Evolutionary conservation across 2,888 invertebrate species (phyloP), one percentile per base, ranked within the genome.

Genomic region (Ennomos fuscantarius): DNA sequence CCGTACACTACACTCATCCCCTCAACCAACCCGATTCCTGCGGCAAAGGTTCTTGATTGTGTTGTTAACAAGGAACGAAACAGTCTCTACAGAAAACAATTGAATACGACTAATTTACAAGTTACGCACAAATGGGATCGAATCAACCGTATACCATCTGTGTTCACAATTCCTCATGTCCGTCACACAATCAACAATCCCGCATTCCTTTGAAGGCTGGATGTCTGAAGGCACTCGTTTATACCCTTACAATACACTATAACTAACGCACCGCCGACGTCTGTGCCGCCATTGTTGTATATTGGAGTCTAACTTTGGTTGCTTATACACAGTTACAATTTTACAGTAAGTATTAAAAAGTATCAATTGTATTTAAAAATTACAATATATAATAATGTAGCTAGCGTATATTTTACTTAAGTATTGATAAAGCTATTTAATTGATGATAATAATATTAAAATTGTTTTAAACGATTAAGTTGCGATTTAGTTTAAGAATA

Each of bases 211-310:
- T 82, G 86, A 90, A 90, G 90, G 90, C 91, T 90, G 89, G 89
- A 89, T 84, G 87, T 85, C 79, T 83, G 84, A 91, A 91, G 91
- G 91, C 91, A 91, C 91, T 91, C 83, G 89, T 88, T 89, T 79
- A 83, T 84, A 89, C 87, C 87, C 86, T 81, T 81, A 81, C 60
- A 84, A 77, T 83, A 85, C 73, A 77, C 76, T 84, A 69, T 67
- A 64, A 62, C 69, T 69, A 68, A 62, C 66, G 74, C 72, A 72
- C 71, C 63, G 53, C 52, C 51, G 58, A 43, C 45, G 51, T 52
- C 58, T 47, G 50, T 60, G 54, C 54, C 50, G 65, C 69, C 67
- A 74, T 75, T 75, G 65, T 76, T 78, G 74, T 76, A 79, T 76
- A 81, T 76, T 79, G 79, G 80, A 85, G 72, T 75, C 75, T 82